A percentile compares a stretch with the other conserved stretches of the same genome.
Conservation (phyloP, 2,888 invertebrate species). For the Geophilus truncorum region DNA sequence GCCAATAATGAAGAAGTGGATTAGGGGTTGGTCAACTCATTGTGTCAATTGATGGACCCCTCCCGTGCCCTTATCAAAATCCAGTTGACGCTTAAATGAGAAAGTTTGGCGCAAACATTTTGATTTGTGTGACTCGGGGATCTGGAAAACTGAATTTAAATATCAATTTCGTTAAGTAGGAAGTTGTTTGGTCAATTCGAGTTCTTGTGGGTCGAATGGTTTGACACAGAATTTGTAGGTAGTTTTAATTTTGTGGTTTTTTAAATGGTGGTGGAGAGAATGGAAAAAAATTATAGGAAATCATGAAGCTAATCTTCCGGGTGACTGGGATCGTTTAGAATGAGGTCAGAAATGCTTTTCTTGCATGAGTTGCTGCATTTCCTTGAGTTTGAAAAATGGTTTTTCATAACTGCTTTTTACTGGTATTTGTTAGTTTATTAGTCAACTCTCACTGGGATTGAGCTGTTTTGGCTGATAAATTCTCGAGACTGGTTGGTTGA, state of each 20-base stretch:
- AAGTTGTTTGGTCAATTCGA: background rate
- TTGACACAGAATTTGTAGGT: background rate
- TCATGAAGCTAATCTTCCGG: background rate
- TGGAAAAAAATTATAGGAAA: background rate
- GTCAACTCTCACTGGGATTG: no score
- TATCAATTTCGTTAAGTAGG: background rate
- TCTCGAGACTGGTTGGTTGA: no score
- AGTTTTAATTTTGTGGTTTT: background rate
- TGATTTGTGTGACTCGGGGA: background rate
- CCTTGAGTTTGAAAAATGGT: background rate
- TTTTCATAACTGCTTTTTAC: background rate
- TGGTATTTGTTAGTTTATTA: no score
- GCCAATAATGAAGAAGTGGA: conserved; percentile 27
- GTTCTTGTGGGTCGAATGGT: background rate
- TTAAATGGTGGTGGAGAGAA: background rate
- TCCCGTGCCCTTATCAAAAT: background rate
- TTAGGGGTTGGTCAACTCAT: conserved; percentile 21
- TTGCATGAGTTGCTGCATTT: background rate
- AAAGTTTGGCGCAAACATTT: background rate
- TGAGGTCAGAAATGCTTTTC: conserved; percentile 14
- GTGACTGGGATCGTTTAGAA: background rate
- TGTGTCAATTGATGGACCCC: conserved; percentile 6
- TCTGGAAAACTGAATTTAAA: no score
- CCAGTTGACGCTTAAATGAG: background rate
- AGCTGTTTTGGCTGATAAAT: no score